These are phyloP conservation scores for Globodera ellingtonae DNA, from an alignment of 1,140 invertebrate species.

Conservation along the genomic window DNA sequence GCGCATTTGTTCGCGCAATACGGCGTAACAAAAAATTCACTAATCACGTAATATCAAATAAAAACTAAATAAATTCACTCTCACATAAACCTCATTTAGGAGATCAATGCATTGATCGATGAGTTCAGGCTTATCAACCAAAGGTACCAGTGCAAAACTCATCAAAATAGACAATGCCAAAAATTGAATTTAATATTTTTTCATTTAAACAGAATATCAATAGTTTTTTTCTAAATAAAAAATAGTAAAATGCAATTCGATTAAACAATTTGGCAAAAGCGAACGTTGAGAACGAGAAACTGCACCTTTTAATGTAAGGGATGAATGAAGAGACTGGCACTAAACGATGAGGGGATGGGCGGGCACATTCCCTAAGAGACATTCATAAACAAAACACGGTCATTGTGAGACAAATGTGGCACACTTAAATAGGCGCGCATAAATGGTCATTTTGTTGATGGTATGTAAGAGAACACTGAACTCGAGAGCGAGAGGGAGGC, in stretches of 20 bases:
- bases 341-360: neutral
- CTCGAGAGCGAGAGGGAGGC: neutral
- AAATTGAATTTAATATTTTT: neutral
- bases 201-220: conserved; percentile 6
- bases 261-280: conserved; percentile 3
- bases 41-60: neutral
- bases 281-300: neutral
- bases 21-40: too few species aligned
- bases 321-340: neutral
- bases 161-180: neutral
- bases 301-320: neutral
- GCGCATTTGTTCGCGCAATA: neutral
- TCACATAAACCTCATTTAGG: conserved; percentile 33
- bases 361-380: neutral
- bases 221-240: conserved; percentile 4
- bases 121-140: conserved; percentile 28
- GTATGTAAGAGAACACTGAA: neutral
- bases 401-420: too few species aligned
- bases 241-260: neutral
- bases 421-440: too few species aligned
- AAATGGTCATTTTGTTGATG: neutral
- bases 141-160: conserved; percentile 18
- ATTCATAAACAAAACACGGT: neutral
- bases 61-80: neutral
- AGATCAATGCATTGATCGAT: conserved; percentile 36